Base-by-base conservation (phyloP, 2,113 vertebrate species). In the Excalfactoria chinensis region DNA sequence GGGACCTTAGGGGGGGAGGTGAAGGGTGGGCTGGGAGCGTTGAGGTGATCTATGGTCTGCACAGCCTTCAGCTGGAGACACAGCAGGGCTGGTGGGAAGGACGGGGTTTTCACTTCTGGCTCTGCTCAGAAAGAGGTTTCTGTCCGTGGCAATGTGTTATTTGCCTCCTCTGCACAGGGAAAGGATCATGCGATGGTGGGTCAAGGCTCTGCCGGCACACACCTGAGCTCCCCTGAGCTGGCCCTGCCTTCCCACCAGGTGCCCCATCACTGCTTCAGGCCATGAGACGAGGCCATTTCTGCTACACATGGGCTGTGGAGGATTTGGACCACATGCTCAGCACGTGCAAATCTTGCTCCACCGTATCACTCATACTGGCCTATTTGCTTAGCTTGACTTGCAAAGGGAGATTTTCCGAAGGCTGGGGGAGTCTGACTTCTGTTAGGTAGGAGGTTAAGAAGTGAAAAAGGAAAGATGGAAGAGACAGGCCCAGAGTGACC, bases 381-480 rank as follows among this genome's bases (percentile, higher is more conserved):
- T 63, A 19, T 8, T 89, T 32, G 73, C 67, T 76, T 34, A 48
- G 12, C 21, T 93, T 84, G 34, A 58, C 62, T 78, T 88, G n/a
- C 17, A 88, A 70, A 72, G 75, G n/a, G 68, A n/a, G 20, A 55
- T 79, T 85, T 69, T 69, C 81, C 70, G 43, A 51, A 77, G 62
- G 43, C 68, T 87, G 77, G 87, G 53, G 18, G 70, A 90, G 2
- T 30, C 67, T 90, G 81, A 59, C 28, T 79, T 93, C 85, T 67
- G n/a, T 85, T 77, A 76, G 34, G 16, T 49, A 83, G 58, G 30
- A 89, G 60, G 55, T 79, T 74, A 90, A 92, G 71, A 87, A 59
- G 34, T 79, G 46, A 55, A 34, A 89, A 87, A 83, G 43, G 51
- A 35, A 66, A 86, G 81, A 44, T 1, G 26, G 35, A 51, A 60